A percentile compares a stretch with the other conserved stretches of the same genome.
Evolutionary conservation across 2,888 invertebrate species (phyloP).

Genomic region (Cephus runcator): DNA sequence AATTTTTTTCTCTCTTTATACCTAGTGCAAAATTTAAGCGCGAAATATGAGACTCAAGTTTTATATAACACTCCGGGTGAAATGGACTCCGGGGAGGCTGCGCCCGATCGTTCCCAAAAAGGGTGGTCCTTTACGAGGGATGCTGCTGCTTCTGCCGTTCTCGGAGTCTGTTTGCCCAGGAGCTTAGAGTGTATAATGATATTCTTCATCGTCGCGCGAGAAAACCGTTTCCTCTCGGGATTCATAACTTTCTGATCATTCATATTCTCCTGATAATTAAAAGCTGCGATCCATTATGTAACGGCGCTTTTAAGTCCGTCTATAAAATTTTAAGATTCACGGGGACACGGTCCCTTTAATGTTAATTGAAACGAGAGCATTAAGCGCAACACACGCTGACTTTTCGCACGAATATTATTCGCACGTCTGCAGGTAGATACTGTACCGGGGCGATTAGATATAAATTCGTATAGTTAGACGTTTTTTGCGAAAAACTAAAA

Average conservation of each 20-base stretch:
- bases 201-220: constrained; percentile 14
- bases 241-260: constrained; percentile 30
- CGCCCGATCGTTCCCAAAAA: background rate
- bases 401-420: too few relatives aligned
- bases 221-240: constrained; percentile 27
- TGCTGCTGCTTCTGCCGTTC: background rate
- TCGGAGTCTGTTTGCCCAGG: constrained; percentile 15
- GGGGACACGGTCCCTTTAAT: background rate
- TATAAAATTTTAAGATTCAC: background rate
- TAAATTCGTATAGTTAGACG: too few relatives aligned
- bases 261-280: background rate
- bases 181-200: constrained; percentile 30
- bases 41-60: background rate
- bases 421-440: background rate
- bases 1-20: too few relatives aligned
- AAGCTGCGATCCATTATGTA: background rate
- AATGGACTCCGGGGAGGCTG: background rate
- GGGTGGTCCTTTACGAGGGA: background rate
- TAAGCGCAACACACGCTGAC: too few relatives aligned
- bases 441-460: background rate
- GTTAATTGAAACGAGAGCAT: background rate
- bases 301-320: background rate
- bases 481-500: too few relatives aligned
- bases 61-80: background rate
- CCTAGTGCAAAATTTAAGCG: too few relatives aligned